phyloP scores from a whole-genome alignment of 2,888 invertebrate species.

The Ditylenchus weischeri region DNA sequence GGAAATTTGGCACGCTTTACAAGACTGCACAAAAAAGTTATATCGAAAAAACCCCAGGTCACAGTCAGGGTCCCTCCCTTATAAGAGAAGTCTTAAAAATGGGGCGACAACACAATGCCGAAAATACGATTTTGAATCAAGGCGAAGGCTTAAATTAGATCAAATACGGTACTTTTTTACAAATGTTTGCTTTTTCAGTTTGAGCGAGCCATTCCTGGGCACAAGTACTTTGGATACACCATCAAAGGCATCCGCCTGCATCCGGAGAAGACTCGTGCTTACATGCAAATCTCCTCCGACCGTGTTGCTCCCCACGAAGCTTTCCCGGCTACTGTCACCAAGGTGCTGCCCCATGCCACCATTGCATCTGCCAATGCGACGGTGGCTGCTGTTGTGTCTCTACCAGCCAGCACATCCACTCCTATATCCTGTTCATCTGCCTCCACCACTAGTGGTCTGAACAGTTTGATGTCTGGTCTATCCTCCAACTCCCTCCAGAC shows the following conservation, averaged over 20 bases:
- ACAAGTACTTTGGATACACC: conserved; percentile 33
- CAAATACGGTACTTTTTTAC: too few relatives aligned
- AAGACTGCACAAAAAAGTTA: too few relatives aligned
- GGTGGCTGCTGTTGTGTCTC: conserved; percentile 10
- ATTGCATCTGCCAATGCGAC: conserved; percentile 9
- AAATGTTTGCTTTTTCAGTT: conserved; percentile 20
- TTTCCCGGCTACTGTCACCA: conserved; percentile 9
- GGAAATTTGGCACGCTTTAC: too few relatives aligned
- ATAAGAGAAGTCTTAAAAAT: too few relatives aligned
- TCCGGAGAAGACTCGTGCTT: conserved; percentile 16
- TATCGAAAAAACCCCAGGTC: too few relatives aligned
- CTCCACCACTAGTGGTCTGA: conserved; percentile 7
- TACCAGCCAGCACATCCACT: not conserved
- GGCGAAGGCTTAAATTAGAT: too few relatives aligned
- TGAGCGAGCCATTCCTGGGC: conserved; percentile 23
- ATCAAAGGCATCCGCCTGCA: conserved; percentile 15
- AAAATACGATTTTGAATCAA: too few relatives aligned
- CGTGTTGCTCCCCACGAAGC: conserved; percentile 19
- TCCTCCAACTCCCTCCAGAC: not conserved
- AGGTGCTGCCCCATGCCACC: conserved; percentile 7
- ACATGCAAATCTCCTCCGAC: conserved; percentile 26
- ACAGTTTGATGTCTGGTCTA: not conserved
- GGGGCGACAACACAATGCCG: too few relatives aligned
- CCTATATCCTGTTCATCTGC: not conserved
- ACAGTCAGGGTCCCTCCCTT: too few relatives aligned